Evolutionary conservation across 2,797 vertebrate genomes (phyloP).

Genomic region (Epinephelus malabaricus): DNA sequence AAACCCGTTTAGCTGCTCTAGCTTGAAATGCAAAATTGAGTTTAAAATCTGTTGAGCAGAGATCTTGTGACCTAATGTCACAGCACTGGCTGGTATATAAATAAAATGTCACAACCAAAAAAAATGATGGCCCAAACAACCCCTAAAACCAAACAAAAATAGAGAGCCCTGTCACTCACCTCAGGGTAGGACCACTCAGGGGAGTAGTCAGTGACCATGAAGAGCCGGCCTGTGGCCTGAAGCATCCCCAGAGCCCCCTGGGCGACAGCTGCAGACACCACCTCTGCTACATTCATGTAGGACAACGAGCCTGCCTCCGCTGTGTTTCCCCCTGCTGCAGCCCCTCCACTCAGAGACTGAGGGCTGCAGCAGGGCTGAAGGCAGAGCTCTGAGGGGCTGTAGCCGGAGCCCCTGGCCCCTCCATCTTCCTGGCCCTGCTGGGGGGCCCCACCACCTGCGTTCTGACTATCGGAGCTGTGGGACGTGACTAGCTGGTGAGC

Average conservation of each 20-base stretch:
- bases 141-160: neutral
- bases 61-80: neutral
- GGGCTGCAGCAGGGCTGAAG: constrained; percentile 97
- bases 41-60: neutral
- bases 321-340: constrained; percentile 85
- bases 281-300: constrained; percentile 98
- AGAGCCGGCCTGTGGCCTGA: constrained; percentile 95
- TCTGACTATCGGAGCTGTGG: constrained; percentile 81
- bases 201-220: constrained; percentile 99
- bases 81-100: neutral
- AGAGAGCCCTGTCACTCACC: constrained; percentile 83
- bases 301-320: constrained; percentile 92
- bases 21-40: neutral
- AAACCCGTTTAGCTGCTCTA: neutral
- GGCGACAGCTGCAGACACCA: constrained; percentile 94
- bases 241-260: constrained; percentile 95
- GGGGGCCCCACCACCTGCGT: constrained; percentile 79
- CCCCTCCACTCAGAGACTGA: constrained; percentile 87
- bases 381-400: constrained; percentile 94
- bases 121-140: neutral
- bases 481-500: constrained; percentile 94
- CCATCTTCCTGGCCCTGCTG: constrained; percentile 95
- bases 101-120: neutral
- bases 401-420: constrained; percentile 88
- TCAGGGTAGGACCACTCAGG: constrained; percentile 99